A percentile compares a stretch with the other conserved stretches of the same genome.
Conservation (phyloP, 2,888 invertebrate genomes). For the Dorcus parallelipipedus region DNA sequence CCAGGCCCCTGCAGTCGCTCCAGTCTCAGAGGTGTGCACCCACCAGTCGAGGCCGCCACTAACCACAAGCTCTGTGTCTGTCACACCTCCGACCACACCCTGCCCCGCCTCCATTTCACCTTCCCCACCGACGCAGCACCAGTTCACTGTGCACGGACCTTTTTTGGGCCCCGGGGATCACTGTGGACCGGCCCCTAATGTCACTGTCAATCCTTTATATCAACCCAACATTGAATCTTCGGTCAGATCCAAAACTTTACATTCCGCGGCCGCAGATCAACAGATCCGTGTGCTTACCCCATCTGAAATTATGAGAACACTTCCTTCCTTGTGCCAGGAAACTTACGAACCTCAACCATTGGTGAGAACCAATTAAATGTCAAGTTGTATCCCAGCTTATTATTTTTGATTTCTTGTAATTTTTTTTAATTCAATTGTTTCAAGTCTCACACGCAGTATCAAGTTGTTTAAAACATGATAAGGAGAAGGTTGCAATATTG, state of each 20-base stretch:
- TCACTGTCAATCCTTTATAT: constrained; percentile 62
- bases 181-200: constrained; percentile 65
- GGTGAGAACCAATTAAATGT: constrained; percentile 38
- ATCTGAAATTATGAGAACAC: constrained; percentile 87
- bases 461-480: constrained; percentile 13
- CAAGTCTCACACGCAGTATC: constrained; percentile 9
- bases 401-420: constrained; percentile 16
- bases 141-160: constrained; percentile 49
- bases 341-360: constrained; percentile 60
- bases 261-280: constrained; percentile 59
- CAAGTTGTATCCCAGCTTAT: constrained; percentile 1
- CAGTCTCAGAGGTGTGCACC: constrained; percentile 50
- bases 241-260: constrained; percentile 20
- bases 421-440: constrained; percentile 23
- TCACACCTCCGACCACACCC: constrained; percentile 17
- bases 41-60: constrained; percentile 40
- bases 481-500: too few relatives aligned
- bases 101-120: constrained; percentile 28
- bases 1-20: constrained; percentile 28
- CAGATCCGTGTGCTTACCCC: constrained; percentile 86
- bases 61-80: constrained; percentile 30
- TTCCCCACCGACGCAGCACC: constrained; percentile 45
- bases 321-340: constrained; percentile 78
- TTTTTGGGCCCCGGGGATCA: constrained; percentile 50
- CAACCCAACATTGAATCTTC: constrained; percentile 29